Evolutionary conservation across 2,888 invertebrate genomes (phyloP), one percentile per base, ranked within the genome.

Genomic region (Allygus modestus): DNA sequence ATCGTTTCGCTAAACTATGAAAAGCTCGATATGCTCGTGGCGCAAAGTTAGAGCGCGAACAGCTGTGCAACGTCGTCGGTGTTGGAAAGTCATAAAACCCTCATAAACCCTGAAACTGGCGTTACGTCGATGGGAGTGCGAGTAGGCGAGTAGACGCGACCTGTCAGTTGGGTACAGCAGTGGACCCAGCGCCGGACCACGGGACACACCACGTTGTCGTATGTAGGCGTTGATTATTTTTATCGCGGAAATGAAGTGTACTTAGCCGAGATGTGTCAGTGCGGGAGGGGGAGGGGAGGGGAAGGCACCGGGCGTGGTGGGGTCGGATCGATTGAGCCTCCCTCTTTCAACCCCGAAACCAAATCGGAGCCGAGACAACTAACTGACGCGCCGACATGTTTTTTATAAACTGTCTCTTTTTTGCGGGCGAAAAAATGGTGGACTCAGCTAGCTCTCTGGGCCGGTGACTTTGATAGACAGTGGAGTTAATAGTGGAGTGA

Each of bases 321-420:
- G 31, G 69, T 43, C 46, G 43, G 82, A 81, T 81, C 81, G 82
- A 82, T 82, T 28, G 69, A 82, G 65, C 69, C 65, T 37, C 69
- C 82, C 69, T 43, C 82, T 43, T 69, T 58, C 69, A 82, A 82
- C 65, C 82, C 69, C 82, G 82, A 65, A 82, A 82, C 82, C 82
- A 82, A 82, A 82, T 69, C 46, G 82, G 51, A 69, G 82, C 82
- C 5, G 51, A 41, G 82, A 71, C 81, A 81, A 77, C 65, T 54
- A 33, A 81, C 61, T 58, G 81, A 82, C 82, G 82, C 82, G 82
- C 82, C 82, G 82, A 82, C 82, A 82, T 82, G 82, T 69, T 82
- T 82, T 82, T 65, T 82, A 69, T 82, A 82, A 82, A 43, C 82
- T 82, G 61, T 69, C 65, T 82, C 69, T 82, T 81, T 81, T 81